These are phyloP conservation scores for Phalacrocorax aristotelis DNA, from an alignment of 2,113 vertebrate species.

Conservation along the genomic window DNA sequence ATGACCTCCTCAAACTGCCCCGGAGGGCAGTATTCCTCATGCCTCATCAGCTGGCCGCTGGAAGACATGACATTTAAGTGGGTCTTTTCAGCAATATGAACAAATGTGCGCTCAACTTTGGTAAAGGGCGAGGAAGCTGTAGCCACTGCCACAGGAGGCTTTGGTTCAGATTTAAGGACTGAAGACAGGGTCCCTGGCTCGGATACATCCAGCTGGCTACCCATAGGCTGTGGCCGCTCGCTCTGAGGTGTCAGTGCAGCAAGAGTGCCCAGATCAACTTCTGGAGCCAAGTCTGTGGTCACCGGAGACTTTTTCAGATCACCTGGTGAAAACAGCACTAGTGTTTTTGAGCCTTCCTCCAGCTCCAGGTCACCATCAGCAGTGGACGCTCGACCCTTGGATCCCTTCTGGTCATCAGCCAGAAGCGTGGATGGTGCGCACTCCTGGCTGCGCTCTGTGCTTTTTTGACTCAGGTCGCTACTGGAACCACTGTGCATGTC, in stretches of 20 bases:
- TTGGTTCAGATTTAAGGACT: constrained; percentile 84
- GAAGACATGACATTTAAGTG: constrained; percentile 96
- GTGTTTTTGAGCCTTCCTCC: constrained; percentile 93
- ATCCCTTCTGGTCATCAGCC: constrained; percentile 88
- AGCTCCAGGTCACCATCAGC: constrained; percentile 89
- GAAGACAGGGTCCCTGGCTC: constrained; percentile 88
- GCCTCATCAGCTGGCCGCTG: constrained; percentile 73
- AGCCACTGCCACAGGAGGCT: constrained; percentile 74
- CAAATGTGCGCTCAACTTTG: constrained; percentile 95
- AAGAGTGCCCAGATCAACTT: constrained; percentile 84
- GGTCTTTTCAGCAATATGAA: constrained; percentile 93
- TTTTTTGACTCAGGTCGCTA: constrained; percentile 89
- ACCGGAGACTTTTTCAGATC: constrained; percentile 89
- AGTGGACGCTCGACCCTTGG: constrained; percentile 80
- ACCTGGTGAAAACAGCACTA: constrained; percentile 95
- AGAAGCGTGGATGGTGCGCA: constrained; percentile 90
- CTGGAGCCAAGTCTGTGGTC: constrained; percentile 77
- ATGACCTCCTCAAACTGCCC: constrained; percentile 66
- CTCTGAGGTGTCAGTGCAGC: constrained; percentile 78
- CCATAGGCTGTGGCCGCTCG: constrained; percentile 79
- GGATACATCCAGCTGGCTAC: constrained; percentile 81
- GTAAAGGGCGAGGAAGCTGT: constrained; percentile 90
- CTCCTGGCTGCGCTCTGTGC: constrained; percentile 90
- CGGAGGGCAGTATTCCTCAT: constrained; percentile 69
- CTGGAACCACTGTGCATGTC: constrained; percentile 85